A percentile compares a stretch with the other conserved stretches of the same genome.
phyloP scores from a whole-genome alignment of 2,797 vertebrate species.

The Coccyzus lansbergi region DNA sequence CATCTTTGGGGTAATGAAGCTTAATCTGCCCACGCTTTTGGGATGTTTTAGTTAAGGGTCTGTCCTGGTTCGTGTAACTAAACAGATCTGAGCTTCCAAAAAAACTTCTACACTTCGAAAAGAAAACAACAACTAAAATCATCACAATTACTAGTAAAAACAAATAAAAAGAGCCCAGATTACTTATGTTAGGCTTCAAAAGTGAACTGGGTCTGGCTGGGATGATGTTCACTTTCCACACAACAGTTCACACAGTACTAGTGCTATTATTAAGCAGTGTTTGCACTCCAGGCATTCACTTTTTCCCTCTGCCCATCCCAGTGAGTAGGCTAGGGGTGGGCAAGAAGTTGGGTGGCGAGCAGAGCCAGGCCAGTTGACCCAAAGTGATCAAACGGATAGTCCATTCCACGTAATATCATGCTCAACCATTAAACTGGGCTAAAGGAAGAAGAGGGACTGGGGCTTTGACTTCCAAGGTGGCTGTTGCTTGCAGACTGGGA shows the following conservation, averaged over 20 bases:
- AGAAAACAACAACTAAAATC: background rate
- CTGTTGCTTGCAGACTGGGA: background rate
- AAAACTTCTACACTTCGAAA: background rate
- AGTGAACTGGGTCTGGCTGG: background rate
- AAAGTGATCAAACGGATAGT: background rate
- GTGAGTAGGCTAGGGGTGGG: fast-evolving
- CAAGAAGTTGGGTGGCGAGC: background rate
- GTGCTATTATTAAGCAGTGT: background rate
- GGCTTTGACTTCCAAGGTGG: background rate
- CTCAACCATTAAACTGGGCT: background rate
- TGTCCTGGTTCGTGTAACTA: background rate
- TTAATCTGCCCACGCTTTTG: no score
- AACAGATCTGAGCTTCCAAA: background rate
- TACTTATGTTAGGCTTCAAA: background rate
- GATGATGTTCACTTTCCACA: background rate
- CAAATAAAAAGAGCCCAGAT: background rate
- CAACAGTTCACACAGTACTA: no score
- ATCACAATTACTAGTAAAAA: background rate
- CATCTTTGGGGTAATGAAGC: background rate
- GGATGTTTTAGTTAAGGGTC: background rate
- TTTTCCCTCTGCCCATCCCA: background rate
- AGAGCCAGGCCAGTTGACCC: background rate
- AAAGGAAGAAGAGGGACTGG: background rate
- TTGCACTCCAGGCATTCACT: background rate
- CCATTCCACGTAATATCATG: background rate